A percentile compares a stretch with the other conserved stretches of the same genome.
Evolutionary conservation across 2,113 vertebrate species (phyloP).

Genomic region (Tauraco erythrolophus): DNA sequence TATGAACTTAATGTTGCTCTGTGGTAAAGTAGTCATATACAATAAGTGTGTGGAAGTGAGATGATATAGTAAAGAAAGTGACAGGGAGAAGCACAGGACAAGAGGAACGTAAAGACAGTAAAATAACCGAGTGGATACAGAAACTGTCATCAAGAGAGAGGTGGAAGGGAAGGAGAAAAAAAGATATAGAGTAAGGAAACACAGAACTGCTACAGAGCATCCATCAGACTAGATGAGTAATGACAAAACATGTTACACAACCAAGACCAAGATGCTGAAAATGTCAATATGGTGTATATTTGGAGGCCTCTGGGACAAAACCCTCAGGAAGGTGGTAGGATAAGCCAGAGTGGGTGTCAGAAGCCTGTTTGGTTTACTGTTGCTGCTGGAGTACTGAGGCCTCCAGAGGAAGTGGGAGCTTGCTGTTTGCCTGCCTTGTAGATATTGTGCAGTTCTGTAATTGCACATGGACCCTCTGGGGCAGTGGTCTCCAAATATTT

Average conservation of each 20-base stretch:
- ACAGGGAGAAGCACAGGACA: not conserved
- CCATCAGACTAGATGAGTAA: not conserved
- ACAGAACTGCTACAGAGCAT: not conserved
- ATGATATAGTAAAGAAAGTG: not conserved
- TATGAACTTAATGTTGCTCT: not conserved
- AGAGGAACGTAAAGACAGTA: not conserved
- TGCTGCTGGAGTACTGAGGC: not conserved
- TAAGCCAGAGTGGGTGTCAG: not conserved
- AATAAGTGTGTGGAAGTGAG: not conserved
- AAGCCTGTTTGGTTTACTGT: not conserved
- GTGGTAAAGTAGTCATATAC: not conserved
- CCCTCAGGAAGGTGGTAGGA: not conserved
- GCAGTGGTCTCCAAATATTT: not conserved
- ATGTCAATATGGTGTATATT: not conserved
- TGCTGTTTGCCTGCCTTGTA: not conserved
- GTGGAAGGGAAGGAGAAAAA: not conserved
- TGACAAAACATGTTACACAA: not conserved
- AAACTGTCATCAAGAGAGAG: not conserved
- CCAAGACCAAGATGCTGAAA: not conserved
- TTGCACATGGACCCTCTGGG: not conserved
- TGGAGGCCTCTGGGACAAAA: not conserved
- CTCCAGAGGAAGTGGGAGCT: not conserved
- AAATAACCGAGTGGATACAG: not conserved
- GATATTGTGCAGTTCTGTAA: not conserved
- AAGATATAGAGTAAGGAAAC: not conserved